phyloP scores from a whole-genome alignment of 2,888 invertebrate species.

The Erynnis tages region DNA sequence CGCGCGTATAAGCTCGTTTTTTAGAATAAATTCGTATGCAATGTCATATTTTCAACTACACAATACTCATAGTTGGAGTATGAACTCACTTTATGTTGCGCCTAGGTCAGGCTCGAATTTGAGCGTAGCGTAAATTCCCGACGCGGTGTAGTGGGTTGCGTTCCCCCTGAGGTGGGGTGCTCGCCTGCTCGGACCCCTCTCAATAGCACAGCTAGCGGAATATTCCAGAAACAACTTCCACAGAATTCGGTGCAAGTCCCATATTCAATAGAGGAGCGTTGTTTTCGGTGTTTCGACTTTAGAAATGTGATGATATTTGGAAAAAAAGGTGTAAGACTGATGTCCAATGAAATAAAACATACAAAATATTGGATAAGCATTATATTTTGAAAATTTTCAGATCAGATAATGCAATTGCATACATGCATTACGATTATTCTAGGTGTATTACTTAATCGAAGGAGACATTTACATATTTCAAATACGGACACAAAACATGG shows the following conservation, averaged over 20 bases:
- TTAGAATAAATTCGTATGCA: too few relatives aligned
- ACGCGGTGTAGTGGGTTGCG: not conserved
- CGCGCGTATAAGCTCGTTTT: too few relatives aligned
- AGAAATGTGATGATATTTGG: too few relatives aligned
- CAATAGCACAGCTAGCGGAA: not conserved
- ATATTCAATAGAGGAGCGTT: too few relatives aligned
- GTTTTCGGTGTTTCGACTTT: too few relatives aligned
- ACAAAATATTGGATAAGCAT: conserved; percentile 44
- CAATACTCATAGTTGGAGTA: not conserved
- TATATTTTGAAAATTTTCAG: conserved; percentile 51
- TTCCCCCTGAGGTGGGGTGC: not conserved
- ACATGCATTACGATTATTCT: conserved; percentile 18
- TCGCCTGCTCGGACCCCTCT: not conserved
- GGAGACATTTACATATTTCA: conserved; percentile 1
- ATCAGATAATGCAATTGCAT: conserved; percentile 48
- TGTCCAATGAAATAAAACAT: conserved; percentile 41
- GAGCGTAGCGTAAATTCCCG: not conserved
- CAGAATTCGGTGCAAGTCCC: too few relatives aligned
- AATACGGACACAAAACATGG: conserved; percentile 10
- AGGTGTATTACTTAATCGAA: conserved; percentile 8
- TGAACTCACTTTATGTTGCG: not conserved
- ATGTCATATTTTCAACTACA: too few relatives aligned
- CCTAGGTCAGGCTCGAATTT: not conserved
- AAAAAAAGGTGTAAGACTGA: not conserved
- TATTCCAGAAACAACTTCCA: conserved; percentile 2